A percentile compares a stretch with the other conserved stretches of the same genome.
phyloP scores from a whole-genome alignment of 2,113 vertebrate genomes.

The rat (Rattus norvegicus) region GRCr8 NC_086022.1:125350001-125350500 shows the following conservation, averaged over 20 bases:
- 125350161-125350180: neutral
- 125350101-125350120: neutral
- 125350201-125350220: neutral
- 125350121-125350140: neutral
- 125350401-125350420: slow-evolving; percentile 89
- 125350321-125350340: neutral
- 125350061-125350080: neutral
- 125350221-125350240: neutral
- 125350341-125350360: neutral
- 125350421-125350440: slow-evolving; percentile 91
- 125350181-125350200: neutral
- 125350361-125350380: slow-evolving; percentile 81
- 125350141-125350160: neutral
- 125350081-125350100: neutral
- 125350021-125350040: too few species aligned
- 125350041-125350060: neutral
- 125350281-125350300: neutral
- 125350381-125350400: slow-evolving; percentile 82
- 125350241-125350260: neutral
- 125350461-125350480: slow-evolving; percentile 92
- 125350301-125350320: neutral
- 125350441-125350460: slow-evolving; percentile 90
- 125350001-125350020: too few species aligned
- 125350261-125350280: accelerated
- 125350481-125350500: slow-evolving; percentile 88